Base-by-base conservation (phyloP, 2,797 vertebrate genomes). In the Anableps anableps region DNA sequence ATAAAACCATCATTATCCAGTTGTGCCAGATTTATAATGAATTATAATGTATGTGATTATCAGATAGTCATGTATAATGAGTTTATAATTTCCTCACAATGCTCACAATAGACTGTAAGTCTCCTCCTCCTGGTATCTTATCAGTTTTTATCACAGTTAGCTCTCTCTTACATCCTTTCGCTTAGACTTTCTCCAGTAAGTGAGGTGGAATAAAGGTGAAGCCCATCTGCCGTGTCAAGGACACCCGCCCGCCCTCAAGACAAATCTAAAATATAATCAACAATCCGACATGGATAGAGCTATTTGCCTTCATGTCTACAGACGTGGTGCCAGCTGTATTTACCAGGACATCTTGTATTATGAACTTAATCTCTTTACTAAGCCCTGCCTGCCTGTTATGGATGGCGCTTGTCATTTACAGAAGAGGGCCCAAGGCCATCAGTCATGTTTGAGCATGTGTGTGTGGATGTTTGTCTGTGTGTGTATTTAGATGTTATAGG, bases 321-420 rank as follows among this genome's bases (percentile, higher is more conserved):
- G 91, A 90, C 85, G 3, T 79, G 90, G 91, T 91, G 92, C 92
- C 94, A 92, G 92, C 89, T 94, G 87, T 95, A 92, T 95, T 95
- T 95, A 92, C 92, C 80, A 82, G 88, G 89, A 93, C 84, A 83
- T 76, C n/a, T 86, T 81, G 86, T 84, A 91, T 92, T 93, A 93
- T 88, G 87, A 91, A 92, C 78, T 19, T 94, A 95, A 96, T 94
- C 92, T 89, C 93, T 95, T 95, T 92, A 94, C 88, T 85, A 90
- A 86, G 89, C 90, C 87, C 84, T 81, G 90, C 85, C 88, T 91
- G 90, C 78, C 90, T 85, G 91, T 94, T 95, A 93, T 94, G 91
- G 92, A 95, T 94, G 93, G 86, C 89, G 92, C 90, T 95, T 95
- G 94, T 95, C 93, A 94, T 90, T 93, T 94, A 91, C 85, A 86